Evolutionary conservation across 2,888 invertebrate species (phyloP).

Genomic region (Tridacna gigas): DNA sequence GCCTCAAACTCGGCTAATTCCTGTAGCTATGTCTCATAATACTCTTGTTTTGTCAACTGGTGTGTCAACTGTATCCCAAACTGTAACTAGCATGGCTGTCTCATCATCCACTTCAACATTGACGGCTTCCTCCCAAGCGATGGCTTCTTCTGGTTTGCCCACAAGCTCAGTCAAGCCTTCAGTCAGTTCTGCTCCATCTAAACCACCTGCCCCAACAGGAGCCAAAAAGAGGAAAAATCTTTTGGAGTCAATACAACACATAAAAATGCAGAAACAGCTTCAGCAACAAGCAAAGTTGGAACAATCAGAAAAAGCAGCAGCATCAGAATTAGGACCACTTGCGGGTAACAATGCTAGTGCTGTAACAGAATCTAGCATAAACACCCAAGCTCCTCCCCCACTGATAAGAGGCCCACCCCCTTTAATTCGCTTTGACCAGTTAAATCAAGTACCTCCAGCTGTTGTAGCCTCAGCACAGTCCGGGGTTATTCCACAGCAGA

Average conservation of each 20-base stretch:
- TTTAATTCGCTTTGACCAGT: constrained; percentile 62
- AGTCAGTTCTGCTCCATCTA: constrained; percentile 3
- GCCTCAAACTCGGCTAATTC: not conserved
- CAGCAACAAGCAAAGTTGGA: constrained; percentile 36
- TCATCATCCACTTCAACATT: not conserved
- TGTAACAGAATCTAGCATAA: not conserved
- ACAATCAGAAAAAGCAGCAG: not conserved
- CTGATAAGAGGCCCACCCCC: constrained; percentile 71
- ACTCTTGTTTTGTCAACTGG: not conserved
- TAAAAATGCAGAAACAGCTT: constrained; percentile 52
- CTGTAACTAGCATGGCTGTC: not conserved
- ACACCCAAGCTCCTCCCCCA: constrained; percentile 59
- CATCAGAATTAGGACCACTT: not conserved
- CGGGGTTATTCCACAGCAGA: constrained; percentile 1
- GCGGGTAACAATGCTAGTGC: not conserved
- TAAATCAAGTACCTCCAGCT: constrained; percentile 36
- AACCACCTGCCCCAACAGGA: constrained; percentile 14
- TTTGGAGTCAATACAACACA: constrained; percentile 55
- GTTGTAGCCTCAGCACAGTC: constrained; percentile 6
- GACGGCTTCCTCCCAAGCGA: not conserved
- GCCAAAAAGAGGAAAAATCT: constrained; percentile 58
- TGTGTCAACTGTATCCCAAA: not conserved
- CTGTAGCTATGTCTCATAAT: not conserved
- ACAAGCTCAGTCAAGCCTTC: not conserved
- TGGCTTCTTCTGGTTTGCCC: not conserved